These are phyloP conservation scores for Siderastrea siderea DNA, from an alignment of 92 coral and sea anemone species.

Conservation along the genomic window DNA sequence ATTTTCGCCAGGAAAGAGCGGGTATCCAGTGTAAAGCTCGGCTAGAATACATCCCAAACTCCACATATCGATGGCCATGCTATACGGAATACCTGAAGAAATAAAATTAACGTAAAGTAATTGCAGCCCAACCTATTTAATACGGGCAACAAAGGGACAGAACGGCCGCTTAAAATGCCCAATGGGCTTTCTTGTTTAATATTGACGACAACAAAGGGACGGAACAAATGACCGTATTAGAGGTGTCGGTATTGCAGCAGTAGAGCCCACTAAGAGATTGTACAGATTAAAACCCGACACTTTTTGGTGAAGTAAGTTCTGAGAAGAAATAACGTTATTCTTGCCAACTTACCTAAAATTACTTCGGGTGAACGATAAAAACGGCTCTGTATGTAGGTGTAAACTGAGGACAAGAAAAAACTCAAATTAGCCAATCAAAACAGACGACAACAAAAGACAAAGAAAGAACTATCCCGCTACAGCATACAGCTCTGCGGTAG, in stretches of 20 bases:
- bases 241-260: too few relatives aligned
- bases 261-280: too few relatives aligned
- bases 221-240: too few relatives aligned
- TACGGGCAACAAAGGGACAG: neutral
- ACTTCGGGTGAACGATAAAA: slow-evolving; percentile 99
- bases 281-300: too few relatives aligned
- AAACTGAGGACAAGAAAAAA: slow-evolving; percentile 61
- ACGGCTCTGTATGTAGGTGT: slow-evolving; percentile 97
- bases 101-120: neutral
- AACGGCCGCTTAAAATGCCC: too few relatives aligned
- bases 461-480: neutral
- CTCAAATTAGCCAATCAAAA: too few relatives aligned
- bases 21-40: slow-evolving; percentile 98
- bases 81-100: slow-evolving; percentile 84
- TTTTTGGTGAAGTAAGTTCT: too few relatives aligned
- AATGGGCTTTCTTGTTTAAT: too few relatives aligned
- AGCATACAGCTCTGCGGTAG: neutral
- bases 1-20: slow-evolving; percentile 98
- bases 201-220: too few relatives aligned
- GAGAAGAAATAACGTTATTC: too few relatives aligned
- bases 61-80: slow-evolving; percentile 99
- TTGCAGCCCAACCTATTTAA: neutral
- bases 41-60: slow-evolving; percentile 97
- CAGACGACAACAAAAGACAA: neutral
- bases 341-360: slow-evolving; percentile 76